Conservation (phyloP, 2,797 vertebrate species). For the Melanotaenia maccullochi region DNA sequence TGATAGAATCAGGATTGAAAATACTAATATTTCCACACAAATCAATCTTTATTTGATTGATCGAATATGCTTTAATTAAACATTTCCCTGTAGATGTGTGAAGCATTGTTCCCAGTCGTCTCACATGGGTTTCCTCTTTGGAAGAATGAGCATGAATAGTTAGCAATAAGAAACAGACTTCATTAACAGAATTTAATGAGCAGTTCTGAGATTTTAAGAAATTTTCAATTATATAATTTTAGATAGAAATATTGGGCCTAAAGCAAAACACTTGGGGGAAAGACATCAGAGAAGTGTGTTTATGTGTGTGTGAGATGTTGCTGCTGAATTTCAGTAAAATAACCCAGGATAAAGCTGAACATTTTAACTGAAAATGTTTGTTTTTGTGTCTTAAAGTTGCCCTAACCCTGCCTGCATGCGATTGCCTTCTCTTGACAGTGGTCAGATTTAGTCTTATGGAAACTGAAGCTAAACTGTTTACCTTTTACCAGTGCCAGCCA, state of each 20-base stretch:
- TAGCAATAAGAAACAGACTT: background rate
- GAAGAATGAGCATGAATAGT: background rate
- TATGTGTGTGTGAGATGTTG: constrained; percentile 12
- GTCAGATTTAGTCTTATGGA: constrained; percentile 55
- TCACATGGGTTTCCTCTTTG: background rate
- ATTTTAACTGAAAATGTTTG: background rate
- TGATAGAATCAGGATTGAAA: background rate
- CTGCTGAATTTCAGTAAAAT: constrained; percentile 16
- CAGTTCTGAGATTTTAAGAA: too few relatives aligned
- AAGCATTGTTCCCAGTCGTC: background rate
- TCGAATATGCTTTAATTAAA: background rate
- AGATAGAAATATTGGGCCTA: background rate
- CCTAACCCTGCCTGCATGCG: constrained; percentile 54
- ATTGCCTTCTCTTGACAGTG: constrained; percentile 55
- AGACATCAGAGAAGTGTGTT: background rate
- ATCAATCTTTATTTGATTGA: background rate
- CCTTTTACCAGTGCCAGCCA: constrained; percentile 62
- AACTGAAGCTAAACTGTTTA: constrained; percentile 50
- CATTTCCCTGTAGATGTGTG: background rate
- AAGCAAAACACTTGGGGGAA: background rate
- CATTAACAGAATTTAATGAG: background rate
- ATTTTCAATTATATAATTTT: background rate
- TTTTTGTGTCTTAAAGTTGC: constrained; percentile 53
- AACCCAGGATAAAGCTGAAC: constrained; percentile 8
- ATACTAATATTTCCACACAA: background rate